These are phyloP conservation scores for Australoheros scitulus DNA, from an alignment of 2,113 vertebrate genomes.

Conservation along the genomic window DNA sequence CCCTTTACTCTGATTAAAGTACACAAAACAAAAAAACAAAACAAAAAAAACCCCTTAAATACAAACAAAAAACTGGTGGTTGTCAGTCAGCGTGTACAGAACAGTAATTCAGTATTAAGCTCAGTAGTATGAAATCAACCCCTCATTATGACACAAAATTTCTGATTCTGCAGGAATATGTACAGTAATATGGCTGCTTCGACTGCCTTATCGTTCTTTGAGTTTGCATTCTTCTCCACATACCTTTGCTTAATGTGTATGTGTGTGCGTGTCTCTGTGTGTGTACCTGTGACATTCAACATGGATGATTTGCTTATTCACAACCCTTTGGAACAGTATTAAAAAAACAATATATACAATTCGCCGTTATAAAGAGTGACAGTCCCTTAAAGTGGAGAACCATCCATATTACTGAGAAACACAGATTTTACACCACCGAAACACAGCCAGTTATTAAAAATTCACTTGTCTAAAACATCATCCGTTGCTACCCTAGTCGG, in stretches of 20 bases:
- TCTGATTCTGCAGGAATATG: constrained; percentile 18
- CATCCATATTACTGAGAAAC: constrained; percentile 45
- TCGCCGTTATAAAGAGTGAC: constrained; percentile 39
- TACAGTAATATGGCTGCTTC: constrained; percentile 19
- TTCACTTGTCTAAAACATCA: constrained; percentile 60
- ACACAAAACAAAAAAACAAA: not conserved
- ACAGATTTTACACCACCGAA: constrained; percentile 55
- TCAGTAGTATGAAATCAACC: constrained; percentile 24
- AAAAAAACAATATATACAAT: constrained; percentile 16
- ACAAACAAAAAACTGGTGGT: constrained; percentile 12
- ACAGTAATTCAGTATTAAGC: not conserved
- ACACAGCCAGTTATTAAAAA: constrained; percentile 65
- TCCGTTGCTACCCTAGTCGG: constrained; percentile 76
- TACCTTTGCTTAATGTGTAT: not conserved
- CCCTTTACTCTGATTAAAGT: not conserved
- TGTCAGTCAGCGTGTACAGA: constrained; percentile 24
- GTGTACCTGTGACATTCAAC: constrained; percentile 60
- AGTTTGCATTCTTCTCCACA: not conserved
- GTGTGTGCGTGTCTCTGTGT: not conserved
- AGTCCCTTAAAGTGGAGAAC: constrained; percentile 46
- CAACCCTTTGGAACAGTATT: constrained; percentile 32
- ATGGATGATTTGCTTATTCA: constrained; percentile 33
- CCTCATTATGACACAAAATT: not conserved
- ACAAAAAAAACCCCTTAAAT: not conserved
- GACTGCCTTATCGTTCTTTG: not conserved